Evolutionary conservation across 2,888 invertebrate genomes (phyloP).

Genomic region (Gasteruption jaculator): DNA sequence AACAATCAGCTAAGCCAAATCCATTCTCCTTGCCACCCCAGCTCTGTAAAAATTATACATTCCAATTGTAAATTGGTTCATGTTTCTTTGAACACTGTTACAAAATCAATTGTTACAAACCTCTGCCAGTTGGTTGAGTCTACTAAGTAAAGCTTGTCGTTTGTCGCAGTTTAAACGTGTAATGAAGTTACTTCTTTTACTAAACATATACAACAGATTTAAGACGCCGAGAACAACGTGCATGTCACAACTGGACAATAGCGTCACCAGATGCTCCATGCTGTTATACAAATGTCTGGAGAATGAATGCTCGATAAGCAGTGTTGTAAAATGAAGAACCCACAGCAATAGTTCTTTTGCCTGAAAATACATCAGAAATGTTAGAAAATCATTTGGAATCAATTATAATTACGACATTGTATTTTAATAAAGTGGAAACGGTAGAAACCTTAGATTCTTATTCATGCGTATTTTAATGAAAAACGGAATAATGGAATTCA

Average conservation of each 20-base stretch:
- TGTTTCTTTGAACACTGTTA: not conserved
- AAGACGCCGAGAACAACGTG: constrained; percentile 78
- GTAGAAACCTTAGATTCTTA: no score
- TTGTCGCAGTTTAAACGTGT: constrained; percentile 70
- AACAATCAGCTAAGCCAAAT: constrained; percentile 79
- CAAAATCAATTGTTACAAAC: constrained; percentile 46
- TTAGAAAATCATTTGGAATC: constrained; percentile 1
- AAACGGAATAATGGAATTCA: no score
- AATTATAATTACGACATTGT: constrained; percentile 1
- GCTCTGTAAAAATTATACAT: constrained; percentile 53
- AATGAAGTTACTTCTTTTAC: constrained; percentile 82
- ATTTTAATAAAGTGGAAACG: no score
- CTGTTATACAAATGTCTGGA: constrained; percentile 83
- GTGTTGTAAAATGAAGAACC: constrained; percentile 76
- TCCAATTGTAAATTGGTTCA: constrained; percentile 3
- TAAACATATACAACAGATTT: constrained; percentile 83
- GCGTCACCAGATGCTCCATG: constrained; percentile 75
- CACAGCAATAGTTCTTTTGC: constrained; percentile 68
- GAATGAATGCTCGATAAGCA: constrained; percentile 83
- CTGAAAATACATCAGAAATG: constrained; percentile 48
- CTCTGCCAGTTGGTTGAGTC: constrained; percentile 76
- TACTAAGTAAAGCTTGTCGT: constrained; percentile 65
- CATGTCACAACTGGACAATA: constrained; percentile 77
- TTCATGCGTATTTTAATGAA: no score
- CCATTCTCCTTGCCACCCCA: constrained; percentile 88